These are phyloP conservation scores for Helarctos malayanus DNA, from an alignment of 2,797 vertebrate species.

Conservation along the genomic window DNA sequence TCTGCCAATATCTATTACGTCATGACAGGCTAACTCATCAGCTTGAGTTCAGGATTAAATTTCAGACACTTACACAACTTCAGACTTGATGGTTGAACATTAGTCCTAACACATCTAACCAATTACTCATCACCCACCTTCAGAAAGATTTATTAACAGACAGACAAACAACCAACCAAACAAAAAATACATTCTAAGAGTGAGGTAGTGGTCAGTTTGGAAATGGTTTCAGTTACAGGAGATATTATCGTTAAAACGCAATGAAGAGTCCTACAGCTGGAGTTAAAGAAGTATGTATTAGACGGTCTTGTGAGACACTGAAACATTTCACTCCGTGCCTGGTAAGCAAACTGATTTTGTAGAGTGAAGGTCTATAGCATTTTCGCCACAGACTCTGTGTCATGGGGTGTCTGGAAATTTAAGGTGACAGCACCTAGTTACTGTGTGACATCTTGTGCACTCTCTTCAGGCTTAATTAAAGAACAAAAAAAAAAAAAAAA, in stretches of 20 bases:
- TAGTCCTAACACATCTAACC: not conserved
- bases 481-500: slow-evolving; percentile 53
- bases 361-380: not conserved
- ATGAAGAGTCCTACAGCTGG: not conserved
- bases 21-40: not conserved
- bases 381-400: not conserved
- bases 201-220: not conserved
- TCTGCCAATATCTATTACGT: not conserved
- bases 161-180: not conserved
- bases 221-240: slow-evolving; percentile 19
- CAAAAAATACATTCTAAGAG: slow-evolving; percentile 4
- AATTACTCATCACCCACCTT: not conserved
- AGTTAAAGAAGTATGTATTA: not conserved
- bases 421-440: not conserved
- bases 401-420: not conserved
- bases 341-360: slow-evolving; percentile 26
- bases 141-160: slow-evolving; percentile 32
- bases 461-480: slow-evolving; percentile 52
- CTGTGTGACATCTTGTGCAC: not conserved
- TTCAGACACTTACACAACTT: not conserved
- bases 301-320: not conserved
- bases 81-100: not conserved
- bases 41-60: not conserved
- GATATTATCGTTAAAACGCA: not conserved
- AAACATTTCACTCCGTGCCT: not conserved